Percentiles rank a stretch among this genome's conserved stretches.
These are phyloP conservation scores for Mellivora capensis DNA, from an alignment of 2,113 vertebrate genomes.

Conservation along the genomic window DNA sequence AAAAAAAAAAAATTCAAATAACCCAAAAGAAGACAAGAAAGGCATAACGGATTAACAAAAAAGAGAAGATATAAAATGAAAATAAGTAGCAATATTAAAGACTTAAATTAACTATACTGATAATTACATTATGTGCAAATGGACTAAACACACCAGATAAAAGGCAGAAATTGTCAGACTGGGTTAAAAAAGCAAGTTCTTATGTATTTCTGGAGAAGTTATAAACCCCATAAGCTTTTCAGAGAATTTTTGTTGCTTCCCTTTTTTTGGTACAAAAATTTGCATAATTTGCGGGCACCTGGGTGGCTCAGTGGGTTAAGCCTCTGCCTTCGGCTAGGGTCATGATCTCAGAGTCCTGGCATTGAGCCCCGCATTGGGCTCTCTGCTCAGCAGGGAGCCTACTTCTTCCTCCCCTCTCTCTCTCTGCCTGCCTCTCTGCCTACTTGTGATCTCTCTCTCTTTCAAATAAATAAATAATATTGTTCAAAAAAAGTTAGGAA, in stretches of 20 bases:
- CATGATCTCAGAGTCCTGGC: too few relatives aligned
- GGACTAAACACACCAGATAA: not conserved
- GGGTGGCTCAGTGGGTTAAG: too few relatives aligned
- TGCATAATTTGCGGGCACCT: not conserved
- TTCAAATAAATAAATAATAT: too few relatives aligned
- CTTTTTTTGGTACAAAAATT: not conserved
- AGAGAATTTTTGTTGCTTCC: not conserved
- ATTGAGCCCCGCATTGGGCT: accelerated
- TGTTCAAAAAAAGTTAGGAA: not conserved
- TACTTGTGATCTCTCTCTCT: too few relatives aligned
- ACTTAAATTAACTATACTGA: not conserved
- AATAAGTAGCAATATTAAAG: not conserved
- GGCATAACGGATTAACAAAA: not conserved
- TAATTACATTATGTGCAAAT: not conserved
- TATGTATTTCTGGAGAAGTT: not conserved
- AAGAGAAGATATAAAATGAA: not conserved
- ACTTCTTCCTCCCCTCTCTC: too few relatives aligned
- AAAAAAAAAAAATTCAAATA: not conserved
- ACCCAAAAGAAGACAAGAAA: not conserved
- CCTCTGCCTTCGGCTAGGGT: too few relatives aligned
- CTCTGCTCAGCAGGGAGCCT: too few relatives aligned
- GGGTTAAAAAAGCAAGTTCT: not conserved
- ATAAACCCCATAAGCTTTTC: not conserved
- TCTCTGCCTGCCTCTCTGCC: too few relatives aligned
- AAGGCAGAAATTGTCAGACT: not conserved